These are phyloP conservation scores for Notechis scutatus DNA, from an alignment of 2,113 vertebrate species.

Conservation along the genomic window DNA sequence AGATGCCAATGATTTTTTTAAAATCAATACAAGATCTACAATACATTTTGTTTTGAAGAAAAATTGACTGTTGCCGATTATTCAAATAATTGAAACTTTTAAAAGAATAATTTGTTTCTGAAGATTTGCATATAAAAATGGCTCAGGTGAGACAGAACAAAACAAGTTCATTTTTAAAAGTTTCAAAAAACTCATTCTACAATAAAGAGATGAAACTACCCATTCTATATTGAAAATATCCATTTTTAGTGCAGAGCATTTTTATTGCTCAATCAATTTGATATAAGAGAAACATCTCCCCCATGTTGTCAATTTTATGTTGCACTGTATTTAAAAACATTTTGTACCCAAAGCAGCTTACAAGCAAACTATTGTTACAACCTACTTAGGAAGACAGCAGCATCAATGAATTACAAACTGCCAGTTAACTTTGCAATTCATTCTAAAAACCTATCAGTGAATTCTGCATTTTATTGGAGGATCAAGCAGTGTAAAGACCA, in stretches of 20 bases:
- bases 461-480: neutral
- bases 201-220: neutral
- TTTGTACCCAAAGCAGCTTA: neutral
- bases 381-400: neutral
- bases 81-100: neutral
- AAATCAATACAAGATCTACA: neutral
- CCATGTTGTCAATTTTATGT: neutral
- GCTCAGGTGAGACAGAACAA: neutral
- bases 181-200: neutral
- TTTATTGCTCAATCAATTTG: neutral
- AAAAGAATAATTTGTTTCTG: neutral
- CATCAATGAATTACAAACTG: neutral
- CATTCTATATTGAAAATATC: neutral
- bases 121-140: neutral
- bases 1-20: neutral
- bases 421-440: neutral
- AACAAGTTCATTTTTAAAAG: neutral
- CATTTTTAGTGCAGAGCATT: neutral
- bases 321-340: neutral
- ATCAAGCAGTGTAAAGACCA: neutral
- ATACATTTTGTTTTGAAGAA: neutral
- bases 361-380: neutral
- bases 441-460: neutral
- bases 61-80: neutral
- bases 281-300: no score